Conservation (phyloP, 2,888 invertebrate genomes). For the Gibbula magus region DNA sequence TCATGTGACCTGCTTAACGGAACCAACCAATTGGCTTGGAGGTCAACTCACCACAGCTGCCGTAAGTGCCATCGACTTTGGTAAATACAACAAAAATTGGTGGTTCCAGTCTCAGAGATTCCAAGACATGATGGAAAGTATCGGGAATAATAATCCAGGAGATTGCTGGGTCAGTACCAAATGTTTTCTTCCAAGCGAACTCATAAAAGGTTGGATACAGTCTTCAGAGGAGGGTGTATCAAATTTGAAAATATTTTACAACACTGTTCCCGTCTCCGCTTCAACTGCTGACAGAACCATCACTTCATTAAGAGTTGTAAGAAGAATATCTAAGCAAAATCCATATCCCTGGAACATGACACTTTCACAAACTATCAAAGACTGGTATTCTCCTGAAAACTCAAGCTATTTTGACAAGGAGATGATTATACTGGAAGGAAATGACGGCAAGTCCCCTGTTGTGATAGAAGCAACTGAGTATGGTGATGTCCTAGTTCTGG, state of each 20-base stretch:
- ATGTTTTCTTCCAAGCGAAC: conserved; percentile 36
- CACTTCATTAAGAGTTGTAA: conserved; percentile 27
- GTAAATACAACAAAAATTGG: conserved; percentile 2
- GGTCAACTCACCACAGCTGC: conserved; percentile 43
- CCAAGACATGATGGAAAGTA: conserved; percentile 30
- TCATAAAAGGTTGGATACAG: conserved; percentile 36
- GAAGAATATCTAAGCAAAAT: conserved; percentile 17
- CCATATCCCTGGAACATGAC: conserved; percentile 23
- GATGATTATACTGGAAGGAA: background rate
- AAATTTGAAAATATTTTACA: conserved; percentile 39
- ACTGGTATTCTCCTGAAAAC: conserved; percentile 38
- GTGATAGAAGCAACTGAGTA: conserved; percentile 41
- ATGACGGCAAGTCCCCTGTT: background rate
- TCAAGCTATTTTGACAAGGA: conserved; percentile 32
- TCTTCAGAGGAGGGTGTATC: conserved; percentile 12
- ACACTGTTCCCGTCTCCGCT: conserved; percentile 38
- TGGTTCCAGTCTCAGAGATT: background rate
- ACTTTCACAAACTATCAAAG: conserved; percentile 27
- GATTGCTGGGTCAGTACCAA: conserved; percentile 40
- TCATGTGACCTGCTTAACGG: conserved; percentile 36
- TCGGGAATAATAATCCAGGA: conserved; percentile 39
- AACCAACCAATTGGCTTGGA: conserved; percentile 46
- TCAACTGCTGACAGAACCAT: conserved; percentile 3
- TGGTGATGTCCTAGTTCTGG: conserved; percentile 38
- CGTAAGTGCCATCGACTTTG: conserved; percentile 42